These are phyloP conservation scores for Dasypolia templi DNA, from an alignment of 2,888 invertebrate species.

Conservation along the genomic window DNA sequence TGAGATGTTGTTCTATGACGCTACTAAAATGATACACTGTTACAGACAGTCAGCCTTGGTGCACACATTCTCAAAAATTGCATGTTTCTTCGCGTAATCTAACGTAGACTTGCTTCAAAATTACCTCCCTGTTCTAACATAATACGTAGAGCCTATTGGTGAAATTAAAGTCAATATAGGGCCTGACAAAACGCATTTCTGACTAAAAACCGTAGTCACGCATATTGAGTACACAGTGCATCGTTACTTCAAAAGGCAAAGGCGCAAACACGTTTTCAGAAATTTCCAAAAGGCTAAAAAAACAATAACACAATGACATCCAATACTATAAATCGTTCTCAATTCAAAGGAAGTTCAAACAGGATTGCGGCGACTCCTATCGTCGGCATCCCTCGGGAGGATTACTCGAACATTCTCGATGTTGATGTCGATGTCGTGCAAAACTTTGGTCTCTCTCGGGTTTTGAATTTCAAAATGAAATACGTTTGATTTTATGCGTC, in stretches of 20 bases:
- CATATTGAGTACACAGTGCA: neutral
- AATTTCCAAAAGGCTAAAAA: slow-evolving; percentile 44
- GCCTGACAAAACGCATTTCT: neutral
- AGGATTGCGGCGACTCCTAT: slow-evolving; percentile 44
- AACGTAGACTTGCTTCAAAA: too few relatives aligned
- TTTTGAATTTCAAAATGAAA: slow-evolving; percentile 44
- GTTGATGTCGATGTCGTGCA: too few relatives aligned
- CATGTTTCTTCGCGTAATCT: neutral
- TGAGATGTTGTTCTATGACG: neutral
- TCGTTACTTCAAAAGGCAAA: slow-evolving; percentile 9
- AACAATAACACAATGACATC: slow-evolving; percentile 47
- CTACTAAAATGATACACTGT: too few relatives aligned
- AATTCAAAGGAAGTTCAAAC: slow-evolving; percentile 47
- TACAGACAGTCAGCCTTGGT: neutral
- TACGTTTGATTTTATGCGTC: slow-evolving; percentile 14
- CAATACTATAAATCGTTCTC: slow-evolving; percentile 32
- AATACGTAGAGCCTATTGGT: neutral
- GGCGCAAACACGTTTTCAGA: slow-evolving; percentile 30
- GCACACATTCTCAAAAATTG: neutral
- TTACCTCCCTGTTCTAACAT: too few relatives aligned
- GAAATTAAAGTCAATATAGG: neutral
- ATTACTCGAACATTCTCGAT: slow-evolving; percentile 49
- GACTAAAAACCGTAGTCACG: neutral
- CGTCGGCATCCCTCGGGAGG: slow-evolving; percentile 43
- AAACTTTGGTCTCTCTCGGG: slow-evolving; percentile 19